Evolutionary conservation across 2,888 invertebrate genomes (phyloP), one percentile per base, ranked within the genome.

Genomic region (Parelbella ahira): DNA sequence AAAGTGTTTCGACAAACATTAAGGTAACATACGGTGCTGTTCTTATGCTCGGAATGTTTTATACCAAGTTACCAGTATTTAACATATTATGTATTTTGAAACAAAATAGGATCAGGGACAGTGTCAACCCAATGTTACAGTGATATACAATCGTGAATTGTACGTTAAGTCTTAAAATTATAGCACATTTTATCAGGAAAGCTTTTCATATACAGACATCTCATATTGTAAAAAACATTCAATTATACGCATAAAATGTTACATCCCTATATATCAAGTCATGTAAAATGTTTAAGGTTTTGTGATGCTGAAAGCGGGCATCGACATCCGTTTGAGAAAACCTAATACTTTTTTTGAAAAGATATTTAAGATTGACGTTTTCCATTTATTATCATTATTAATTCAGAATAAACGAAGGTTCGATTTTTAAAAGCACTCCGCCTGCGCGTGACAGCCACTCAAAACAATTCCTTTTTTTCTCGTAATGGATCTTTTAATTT

Each of bases 311-410:
- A n/a, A n/a, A n/a, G n/a, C n/a, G n/a, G n/a, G n/a, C n/a, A n/a
- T n/a, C n/a, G n/a, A n/a, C 33, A 41, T 33, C 13, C 13, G 27
- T 41, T 39, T 39, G 32, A 32, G 32, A n/a, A n/a, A n/a, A 32
- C 24, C 19, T 39, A 19, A 39, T 27, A 41, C 32, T n/a, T 41
- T 33, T 41, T 37, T 19, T 25, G 32, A 10, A 27, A 37, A 32
- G 39, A 41, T 39, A 30, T 41, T 33, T 20, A 43, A 59, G 63
- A 68, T 68, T 70, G 76, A 67, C 68, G 66, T 54, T 56, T 51
- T 48, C 61, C 68, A 69, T 73, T n/a, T n/a, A n/a, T n/a, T n/a
- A n/a, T n/a, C 68, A 75, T 67, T 63, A 61, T 59, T 66, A 69
- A 70, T 68, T 68, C 64, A 60, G 64, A 61, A 53, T 60, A 69